Evolutionary conservation across 2,113 vertebrate species (phyloP), one percentile per base, ranked within the genome.

Genomic region (Tenrec ecaudatus): DNA sequence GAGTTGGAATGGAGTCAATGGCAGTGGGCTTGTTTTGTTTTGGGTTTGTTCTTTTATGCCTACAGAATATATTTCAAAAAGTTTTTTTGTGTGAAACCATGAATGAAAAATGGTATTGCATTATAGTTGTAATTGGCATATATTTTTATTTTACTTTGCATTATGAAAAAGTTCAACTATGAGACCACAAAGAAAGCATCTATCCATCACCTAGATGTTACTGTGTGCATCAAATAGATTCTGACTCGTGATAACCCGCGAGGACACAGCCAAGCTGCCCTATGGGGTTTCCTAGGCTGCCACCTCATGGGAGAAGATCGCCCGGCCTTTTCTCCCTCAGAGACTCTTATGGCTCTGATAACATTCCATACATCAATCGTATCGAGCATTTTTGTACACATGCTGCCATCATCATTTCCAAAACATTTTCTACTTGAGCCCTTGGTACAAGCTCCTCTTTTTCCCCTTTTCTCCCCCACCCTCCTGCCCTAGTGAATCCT

Each of bases 81-180:
- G 60, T 88, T 88, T 38, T 88, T 33, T 29, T 82, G 66, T 86
- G 38, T 29, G 10, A 68, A 86, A 75, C n/a, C 40, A 14, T 36
- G 33, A 27, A 36, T 91, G 17, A 86, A 90, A 86, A 68, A 73
- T 69, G 25, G 4, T 62, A 80, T 36, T 33, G 82, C 68, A 38
- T 6, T 53, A 29, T 16, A 31, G 29, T 7, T 73, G 83, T 92
- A 36, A 92, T 75, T 85, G 91, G 40, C 36, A 83, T 92, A 86
- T 40, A 3, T 33, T 60, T 58, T 53, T 2, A 9, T 89, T 29
- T 85, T n/a, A 73, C 19, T 84, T 93, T 68, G 78, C 36, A 71
- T 58, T 69, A 88, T 31, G 84, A 85, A 92, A 29, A 68, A 25
- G 3, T 57, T 91, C 33, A 81, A 68, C 81, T 53, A 87, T 27